Evolutionary conservation across 92 coral and sea anemone species (phyloP), one percentile per base, ranked within the genome.

Genomic region (Phenganax marumi): DNA sequence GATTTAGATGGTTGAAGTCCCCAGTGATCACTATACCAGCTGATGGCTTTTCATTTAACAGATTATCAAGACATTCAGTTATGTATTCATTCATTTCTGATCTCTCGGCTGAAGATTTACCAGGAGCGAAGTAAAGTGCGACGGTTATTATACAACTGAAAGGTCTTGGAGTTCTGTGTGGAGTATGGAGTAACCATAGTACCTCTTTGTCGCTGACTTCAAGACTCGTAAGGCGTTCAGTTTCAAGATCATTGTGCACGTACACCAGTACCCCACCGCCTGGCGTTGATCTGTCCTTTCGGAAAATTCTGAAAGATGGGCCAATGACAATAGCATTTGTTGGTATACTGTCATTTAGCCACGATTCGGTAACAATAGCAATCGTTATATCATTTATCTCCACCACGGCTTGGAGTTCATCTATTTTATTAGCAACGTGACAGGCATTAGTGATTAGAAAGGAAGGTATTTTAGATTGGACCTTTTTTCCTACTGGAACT

Each of bases 181-280:
- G 2, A 33, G 5, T 33, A 33, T 33, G 5, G 43, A 33, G 43
- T 33, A 33, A 33, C 43, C 5, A 5, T 1, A 87, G 10, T 18
- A 87, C 87, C 73, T 87, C 80, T 47, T 83, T 77, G 71, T 87
- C 84, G 43, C 22, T 61, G 63, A 52, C 65, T 63, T 83, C 85
- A 46, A 84, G 76, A 68, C 76, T 68, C 60, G 10, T 61, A n/a
- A 87, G 84, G 52, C 73, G 84, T 57, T 53, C 84, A 84, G 87
- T 87, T 81, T 84, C 85, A 33, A 78, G 83, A 21, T 70, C 55
- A 18, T 21, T 80, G 63, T 77, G 75, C 50, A 83, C 84, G 70
- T 87, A 87, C 58, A 84, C 90, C 49, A 83, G 60, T 72, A 83
- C 79, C 83, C 90, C 80, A 61, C 84, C 84, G 26, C 88, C 85